Base-by-base conservation (phyloP, 2,113 vertebrate genomes). In the Ptychochromis oligacanthus region DNA sequence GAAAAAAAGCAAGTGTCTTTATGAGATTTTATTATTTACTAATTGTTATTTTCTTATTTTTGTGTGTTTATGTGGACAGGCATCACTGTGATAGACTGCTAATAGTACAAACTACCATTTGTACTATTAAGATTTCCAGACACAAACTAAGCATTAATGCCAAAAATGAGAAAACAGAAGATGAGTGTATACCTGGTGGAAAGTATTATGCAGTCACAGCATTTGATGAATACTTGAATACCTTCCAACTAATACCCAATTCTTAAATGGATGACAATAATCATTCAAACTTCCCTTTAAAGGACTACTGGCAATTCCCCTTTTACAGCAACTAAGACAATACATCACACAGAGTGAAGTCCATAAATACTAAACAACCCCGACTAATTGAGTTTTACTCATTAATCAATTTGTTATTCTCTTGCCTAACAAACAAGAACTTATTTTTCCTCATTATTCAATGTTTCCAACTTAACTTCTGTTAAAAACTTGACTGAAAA, bases 241-340 rank as follows among this genome's bases (percentile, higher is more conserved):
- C 12, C 26, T 28, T 57, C 72, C 55, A 84, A 55, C 17, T 56
- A 59, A 65, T 60, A 77, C 43, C 72, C 28, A 22, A 65, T 72
- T 72, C 11, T 62, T 26, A 36, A 84, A 49, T 40, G 56, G 49
- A 72, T 28, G 24, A 75, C 43, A 72, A 54, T 34, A 14, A 72
- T 58, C 17, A 28, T 57, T 52, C 15, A 79, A 6, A 52, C n/a
- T 40, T 74, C 6, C 5, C 61, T 77, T 46, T 60, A 59, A 22
- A 65, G 28, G 43, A 22, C 72, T 49, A 28, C 62, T 76, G 77
- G 31, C 12, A 78, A 83, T 81, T 78, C 36, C 18, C 60, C 22
- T 54, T 72, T 64, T 56, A 8, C 76, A 18, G 2, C 81, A 74
- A 49, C 58, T 20, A 34, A 49, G 52, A 49, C 26, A 52, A 70